Conservation (phyloP, 2,888 invertebrate species). For the Tetragonisca angustula region DNA sequence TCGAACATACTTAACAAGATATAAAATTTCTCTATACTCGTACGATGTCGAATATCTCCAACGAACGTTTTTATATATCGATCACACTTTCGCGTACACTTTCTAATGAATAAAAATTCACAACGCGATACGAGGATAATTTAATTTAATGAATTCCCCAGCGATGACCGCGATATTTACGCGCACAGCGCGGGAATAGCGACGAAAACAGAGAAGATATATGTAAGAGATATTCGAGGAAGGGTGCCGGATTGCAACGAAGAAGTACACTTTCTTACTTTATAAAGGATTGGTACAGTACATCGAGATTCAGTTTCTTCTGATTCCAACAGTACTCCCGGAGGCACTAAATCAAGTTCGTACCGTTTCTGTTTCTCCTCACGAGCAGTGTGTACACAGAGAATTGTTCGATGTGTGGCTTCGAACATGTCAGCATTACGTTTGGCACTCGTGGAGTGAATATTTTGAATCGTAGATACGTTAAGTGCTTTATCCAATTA, state of each 20-base stretch:
- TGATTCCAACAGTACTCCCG: slow-evolving; percentile 62
- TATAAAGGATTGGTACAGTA: slow-evolving; percentile 53
- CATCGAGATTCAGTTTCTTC: slow-evolving; percentile 53
- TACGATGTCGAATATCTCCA: neutral
- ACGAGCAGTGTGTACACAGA: slow-evolving; percentile 11
- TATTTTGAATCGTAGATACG: neutral
- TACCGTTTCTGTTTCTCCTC: slow-evolving; percentile 64
- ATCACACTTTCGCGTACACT: neutral
- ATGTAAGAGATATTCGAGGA: slow-evolving; percentile 34
- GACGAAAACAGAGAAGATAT: slow-evolving; percentile 46
- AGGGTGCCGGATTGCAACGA: slow-evolving; percentile 26
- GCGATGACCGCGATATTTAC: slow-evolving; percentile 32
- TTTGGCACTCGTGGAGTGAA: neutral
- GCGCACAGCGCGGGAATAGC: slow-evolving; percentile 28
- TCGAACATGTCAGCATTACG: slow-evolving; percentile 21
- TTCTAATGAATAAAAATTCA: neutral
- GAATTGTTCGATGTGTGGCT: slow-evolving; percentile 11
- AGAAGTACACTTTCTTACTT: slow-evolving; percentile 34
- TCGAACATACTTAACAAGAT: neutral
- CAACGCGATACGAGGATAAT: slow-evolving; percentile 11
- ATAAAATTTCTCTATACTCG: neutral
- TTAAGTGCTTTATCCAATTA: neutral
- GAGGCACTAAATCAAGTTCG: slow-evolving; percentile 81
- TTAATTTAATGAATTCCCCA: slow-evolving; percentile 39
- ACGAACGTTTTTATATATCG: neutral